Conservation (phyloP, 2,888 invertebrate species). For the Neoscelio sp. region DNA sequence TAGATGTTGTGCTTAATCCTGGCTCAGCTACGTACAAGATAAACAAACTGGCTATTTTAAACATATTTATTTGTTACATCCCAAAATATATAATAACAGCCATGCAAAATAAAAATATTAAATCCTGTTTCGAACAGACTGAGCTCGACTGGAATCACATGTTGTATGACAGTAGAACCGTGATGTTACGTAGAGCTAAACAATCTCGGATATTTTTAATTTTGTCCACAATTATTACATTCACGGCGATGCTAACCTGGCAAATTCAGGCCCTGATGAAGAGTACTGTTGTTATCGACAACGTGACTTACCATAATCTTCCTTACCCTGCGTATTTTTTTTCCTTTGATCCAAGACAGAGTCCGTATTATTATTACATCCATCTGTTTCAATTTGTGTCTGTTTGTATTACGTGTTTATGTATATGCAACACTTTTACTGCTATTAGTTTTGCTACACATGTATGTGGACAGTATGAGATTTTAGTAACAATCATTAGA, state of each 20-base stretch:
- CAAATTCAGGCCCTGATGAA: background rate
- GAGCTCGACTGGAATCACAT: constrained; percentile 20
- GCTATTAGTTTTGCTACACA: constrained; percentile 3
- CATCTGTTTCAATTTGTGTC: background rate
- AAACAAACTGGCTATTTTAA: background rate
- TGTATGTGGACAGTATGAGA: constrained; percentile 25
- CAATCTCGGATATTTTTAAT: background rate
- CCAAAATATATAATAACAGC: background rate
- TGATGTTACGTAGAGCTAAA: constrained; percentile 11
- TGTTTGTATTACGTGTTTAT: background rate
- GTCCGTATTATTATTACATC: constrained; percentile 10
- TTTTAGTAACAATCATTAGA: background rate
- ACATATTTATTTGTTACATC: constrained; percentile 1
- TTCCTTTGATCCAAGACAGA: background rate
- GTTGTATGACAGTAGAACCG: background rate
- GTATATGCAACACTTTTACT: background rate
- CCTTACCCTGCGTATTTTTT: constrained; percentile 3
- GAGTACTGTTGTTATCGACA: background rate
- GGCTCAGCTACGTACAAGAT: background rate
- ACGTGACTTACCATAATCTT: constrained; percentile 3
- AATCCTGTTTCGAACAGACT: constrained; percentile 10
- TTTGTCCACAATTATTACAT: background rate
- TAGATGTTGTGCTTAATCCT: background rate
- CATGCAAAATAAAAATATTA: background rate
- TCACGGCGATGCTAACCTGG: background rate